Base-by-base conservation (phyloP, 2,888 invertebrate species). In the Incurvaria masculella region DNA sequence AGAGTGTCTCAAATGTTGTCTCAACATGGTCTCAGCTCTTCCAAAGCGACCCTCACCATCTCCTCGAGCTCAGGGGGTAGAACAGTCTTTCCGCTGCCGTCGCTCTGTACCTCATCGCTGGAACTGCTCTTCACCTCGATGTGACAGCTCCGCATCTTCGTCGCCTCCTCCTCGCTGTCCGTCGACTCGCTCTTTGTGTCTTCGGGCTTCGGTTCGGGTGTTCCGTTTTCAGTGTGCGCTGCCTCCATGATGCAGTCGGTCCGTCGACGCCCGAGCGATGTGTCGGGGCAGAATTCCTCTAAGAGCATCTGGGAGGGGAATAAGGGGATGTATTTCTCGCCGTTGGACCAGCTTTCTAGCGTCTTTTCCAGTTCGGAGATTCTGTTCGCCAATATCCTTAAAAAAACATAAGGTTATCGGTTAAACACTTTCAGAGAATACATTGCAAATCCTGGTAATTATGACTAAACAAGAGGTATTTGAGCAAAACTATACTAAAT, bases 321-420 rank as follows among this genome's bases (percentile, higher is more conserved):
- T 59, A 78, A 71, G 43, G 79, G 75, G 39, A 76, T 69, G 56
- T 66, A 74, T 52, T 70, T 78, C 52, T 78, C 70, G 1, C 74
- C 75, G 49, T 81, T 83, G 48, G 81, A 78, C 60, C 83, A 72
- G 52, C 75, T 75, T 61, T 89, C 87, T 55, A 91, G 72, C 44
- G 88, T 84, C 61, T 85, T 86, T 59, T 93, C 92, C 43, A 94
- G 69, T 67, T 93, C 91, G n/a, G 87, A 82, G 57, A 94, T 87
- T 67, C 92, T 81, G 51, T 83, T 82, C 1, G 91, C 93, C 49
- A 94, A 71, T 55, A 93, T 89, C 71, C 91, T 92, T 58, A 11
- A 72, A 69, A 49, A 46, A 11, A 4, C n/a, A 38, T 11, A 27
- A 27, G 8, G 14, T 27, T 27, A 27, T 11, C 27, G 14, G 14